Evolutionary conservation across 2,113 vertebrate genomes (phyloP).

Genomic region (Galemys pyrenaicus): DNA sequence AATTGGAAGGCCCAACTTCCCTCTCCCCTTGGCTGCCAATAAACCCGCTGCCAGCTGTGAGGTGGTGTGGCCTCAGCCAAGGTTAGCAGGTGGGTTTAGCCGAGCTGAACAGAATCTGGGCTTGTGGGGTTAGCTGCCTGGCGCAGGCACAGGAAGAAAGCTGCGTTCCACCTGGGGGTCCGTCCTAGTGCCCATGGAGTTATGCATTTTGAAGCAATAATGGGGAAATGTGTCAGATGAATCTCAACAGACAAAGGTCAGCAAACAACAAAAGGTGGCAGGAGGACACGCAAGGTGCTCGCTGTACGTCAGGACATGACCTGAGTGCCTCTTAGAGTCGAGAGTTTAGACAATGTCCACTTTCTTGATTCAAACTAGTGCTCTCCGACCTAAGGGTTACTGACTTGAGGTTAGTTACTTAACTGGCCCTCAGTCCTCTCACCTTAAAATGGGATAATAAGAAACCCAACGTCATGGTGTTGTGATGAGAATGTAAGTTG

Average conservation of each 20-base stretch:
- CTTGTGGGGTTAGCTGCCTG: slow-evolving; percentile 28
- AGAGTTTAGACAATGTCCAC: background rate
- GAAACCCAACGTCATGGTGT: background rate
- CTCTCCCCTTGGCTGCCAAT: slow-evolving; percentile 42
- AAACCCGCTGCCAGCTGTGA: slow-evolving; percentile 58
- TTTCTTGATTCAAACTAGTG: background rate
- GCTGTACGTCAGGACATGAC: background rate
- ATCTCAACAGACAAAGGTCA: background rate
- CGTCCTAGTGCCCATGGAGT: background rate
- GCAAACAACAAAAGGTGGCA: background rate
- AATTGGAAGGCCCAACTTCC: slow-evolving; percentile 28
- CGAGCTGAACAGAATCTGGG: slow-evolving; percentile 54
- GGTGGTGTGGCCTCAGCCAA: slow-evolving; percentile 23
- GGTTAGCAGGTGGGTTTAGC: slow-evolving; percentile 70
- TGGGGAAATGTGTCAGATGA: background rate
- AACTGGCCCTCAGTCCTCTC: background rate
- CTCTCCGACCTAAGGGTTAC: background rate
- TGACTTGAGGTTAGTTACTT: background rate
- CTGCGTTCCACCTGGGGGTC: background rate
- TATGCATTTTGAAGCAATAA: background rate
- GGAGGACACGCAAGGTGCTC: background rate
- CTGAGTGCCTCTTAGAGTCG: background rate
- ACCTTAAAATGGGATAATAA: background rate
- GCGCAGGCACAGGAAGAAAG: background rate
- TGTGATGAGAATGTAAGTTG: background rate